A percentile compares a stretch with the other conserved stretches of the same genome.
phyloP scores from a whole-genome alignment of 2,113 vertebrate genomes.

The Ammospiza caudacuta region DNA sequence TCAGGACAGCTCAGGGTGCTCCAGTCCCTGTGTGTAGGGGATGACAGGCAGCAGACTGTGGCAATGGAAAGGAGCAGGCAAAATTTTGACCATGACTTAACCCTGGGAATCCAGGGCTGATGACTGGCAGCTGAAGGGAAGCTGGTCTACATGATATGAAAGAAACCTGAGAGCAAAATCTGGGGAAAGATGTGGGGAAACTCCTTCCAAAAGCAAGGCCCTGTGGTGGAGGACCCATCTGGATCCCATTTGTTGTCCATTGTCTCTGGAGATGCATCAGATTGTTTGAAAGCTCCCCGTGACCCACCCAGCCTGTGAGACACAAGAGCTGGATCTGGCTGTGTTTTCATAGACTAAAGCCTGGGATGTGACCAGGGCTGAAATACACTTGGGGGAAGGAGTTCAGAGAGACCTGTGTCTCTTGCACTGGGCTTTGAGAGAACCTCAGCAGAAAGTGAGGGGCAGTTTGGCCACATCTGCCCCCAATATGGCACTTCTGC shows the following conservation, averaged over 20 bases:
- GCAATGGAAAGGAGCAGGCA: background rate
- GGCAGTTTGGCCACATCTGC: background rate
- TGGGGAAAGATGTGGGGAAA: background rate
- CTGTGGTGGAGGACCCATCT: background rate
- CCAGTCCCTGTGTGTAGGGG: accelerated
- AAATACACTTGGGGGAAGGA: background rate
- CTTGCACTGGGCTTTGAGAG: background rate
- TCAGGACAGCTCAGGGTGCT: background rate
- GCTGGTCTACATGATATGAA: accelerated
- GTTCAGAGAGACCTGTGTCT: background rate
- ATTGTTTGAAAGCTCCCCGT: background rate
- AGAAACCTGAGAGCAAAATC: background rate
- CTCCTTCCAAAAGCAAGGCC: background rate
- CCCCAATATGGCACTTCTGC: background rate
- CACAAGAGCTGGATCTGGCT: background rate
- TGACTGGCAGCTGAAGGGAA: background rate
- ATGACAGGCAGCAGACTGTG: background rate
- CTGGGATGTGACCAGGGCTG: background rate
- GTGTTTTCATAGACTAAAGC: background rate
- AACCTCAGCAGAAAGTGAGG: background rate
- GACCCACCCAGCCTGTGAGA: background rate
- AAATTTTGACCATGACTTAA: background rate
- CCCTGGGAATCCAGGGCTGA: background rate
- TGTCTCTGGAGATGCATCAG: background rate
- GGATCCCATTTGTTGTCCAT: background rate